Evolutionary conservation across 2,113 vertebrate species (phyloP).

Genomic region (Prietella phreatophila): DNA sequence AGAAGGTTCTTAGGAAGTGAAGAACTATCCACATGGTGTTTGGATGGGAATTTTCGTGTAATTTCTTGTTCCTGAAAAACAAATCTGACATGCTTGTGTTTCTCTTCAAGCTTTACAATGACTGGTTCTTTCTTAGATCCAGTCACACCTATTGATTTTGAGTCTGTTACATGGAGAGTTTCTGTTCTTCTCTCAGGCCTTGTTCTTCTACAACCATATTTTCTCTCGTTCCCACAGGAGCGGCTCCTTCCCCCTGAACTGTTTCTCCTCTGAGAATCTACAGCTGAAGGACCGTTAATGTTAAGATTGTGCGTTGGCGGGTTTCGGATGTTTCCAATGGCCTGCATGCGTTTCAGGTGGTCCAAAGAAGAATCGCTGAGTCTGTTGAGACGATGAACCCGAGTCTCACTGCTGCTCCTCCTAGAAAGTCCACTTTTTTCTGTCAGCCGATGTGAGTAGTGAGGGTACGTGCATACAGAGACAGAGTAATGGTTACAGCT

Average conservation of each 20-base stretch:
- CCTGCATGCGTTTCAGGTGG: constrained; percentile 70
- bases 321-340: constrained; percentile 70
- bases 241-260: constrained; percentile 31
- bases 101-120: constrained; percentile 38
- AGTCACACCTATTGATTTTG: constrained; percentile 57
- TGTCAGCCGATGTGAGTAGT: constrained; percentile 51
- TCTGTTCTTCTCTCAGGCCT: constrained; percentile 41
- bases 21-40: not conserved
- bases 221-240: constrained; percentile 31
- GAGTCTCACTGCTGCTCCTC: constrained; percentile 71
- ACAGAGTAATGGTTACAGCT: constrained; percentile 48
- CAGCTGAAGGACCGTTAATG: not conserved
- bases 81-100: constrained; percentile 66
- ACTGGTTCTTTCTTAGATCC: constrained; percentile 53
- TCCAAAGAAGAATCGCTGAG: constrained; percentile 57
- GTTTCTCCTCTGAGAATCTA: constrained; percentile 25
- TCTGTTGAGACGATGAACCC: constrained; percentile 49
- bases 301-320: constrained; percentile 45
- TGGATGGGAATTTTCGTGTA: not conserved
- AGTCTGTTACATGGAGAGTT: constrained; percentile 37
- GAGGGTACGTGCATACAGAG: constrained; percentile 52
- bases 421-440: constrained; percentile 55
- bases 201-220: constrained; percentile 19
- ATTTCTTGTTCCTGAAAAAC: constrained; percentile 46
- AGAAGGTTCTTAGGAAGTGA: not conserved